Conservation (phyloP, 2,888 invertebrate genomes). For the Dusona sp. region DNA sequence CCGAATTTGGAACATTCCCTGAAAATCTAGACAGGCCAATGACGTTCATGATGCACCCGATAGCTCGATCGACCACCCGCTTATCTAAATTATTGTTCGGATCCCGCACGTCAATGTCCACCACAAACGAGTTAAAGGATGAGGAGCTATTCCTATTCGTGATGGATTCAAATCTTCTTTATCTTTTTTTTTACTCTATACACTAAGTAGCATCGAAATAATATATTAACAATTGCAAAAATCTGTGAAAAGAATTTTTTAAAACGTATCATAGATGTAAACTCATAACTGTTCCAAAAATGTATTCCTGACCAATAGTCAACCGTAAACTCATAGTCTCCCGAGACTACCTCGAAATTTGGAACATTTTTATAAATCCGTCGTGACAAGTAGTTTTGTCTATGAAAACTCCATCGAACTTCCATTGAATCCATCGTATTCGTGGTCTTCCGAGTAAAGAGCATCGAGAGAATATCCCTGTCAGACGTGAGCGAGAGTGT, state of each 20-base stretch:
- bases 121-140: constrained; percentile 43
- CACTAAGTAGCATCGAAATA: constrained; percentile 10
- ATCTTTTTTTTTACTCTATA: not conserved
- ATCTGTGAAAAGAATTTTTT: not conserved
- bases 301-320: not conserved
- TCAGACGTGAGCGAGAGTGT: constrained; percentile 24
- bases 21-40: constrained; percentile 44
- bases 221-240: not conserved
- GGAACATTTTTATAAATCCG: not conserved
- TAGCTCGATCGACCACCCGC: constrained; percentile 56
- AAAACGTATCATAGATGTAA: not conserved
- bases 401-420: constrained; percentile 2
- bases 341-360: not conserved
- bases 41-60: not conserved
- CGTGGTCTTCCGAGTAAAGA: constrained; percentile 24
- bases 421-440: not conserved
- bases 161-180: constrained; percentile 8
- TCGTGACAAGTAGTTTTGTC: not conserved
- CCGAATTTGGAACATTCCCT: constrained; percentile 30
- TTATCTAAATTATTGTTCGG: constrained; percentile 58
- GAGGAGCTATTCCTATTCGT: constrained; percentile 20
- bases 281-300: not conserved
- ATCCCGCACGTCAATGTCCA: constrained; percentile 46
- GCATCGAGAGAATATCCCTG: constrained; percentile 41
- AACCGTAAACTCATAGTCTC: not conserved